These are phyloP conservation scores for Helobdella robusta DNA, from an alignment of 2,888 invertebrate species.

Conservation along the genomic window DNA sequence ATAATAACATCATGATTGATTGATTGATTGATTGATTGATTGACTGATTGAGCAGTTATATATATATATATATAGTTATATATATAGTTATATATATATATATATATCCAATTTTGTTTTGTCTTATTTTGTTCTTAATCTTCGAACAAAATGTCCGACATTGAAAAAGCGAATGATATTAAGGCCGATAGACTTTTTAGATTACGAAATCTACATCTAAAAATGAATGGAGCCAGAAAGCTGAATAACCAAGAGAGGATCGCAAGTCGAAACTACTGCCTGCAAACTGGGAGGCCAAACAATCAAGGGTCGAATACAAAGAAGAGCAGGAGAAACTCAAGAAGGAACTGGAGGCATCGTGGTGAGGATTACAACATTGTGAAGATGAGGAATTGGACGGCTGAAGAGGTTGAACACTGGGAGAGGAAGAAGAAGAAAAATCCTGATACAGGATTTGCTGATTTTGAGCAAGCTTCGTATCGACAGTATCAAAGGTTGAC, in stretches of 20 bases:
- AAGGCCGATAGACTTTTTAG: no score
- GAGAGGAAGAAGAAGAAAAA: conserved; percentile 71
- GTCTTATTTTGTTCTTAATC: no score
- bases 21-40: no score
- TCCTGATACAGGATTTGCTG: conserved; percentile 85
- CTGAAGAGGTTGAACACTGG: conserved; percentile 76
- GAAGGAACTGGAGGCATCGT: conserved; percentile 53
- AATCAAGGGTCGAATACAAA: conserved; percentile 85
- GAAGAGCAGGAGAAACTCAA: conserved; percentile 76
- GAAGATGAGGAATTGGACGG: conserved; percentile 76
- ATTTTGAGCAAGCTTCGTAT: conserved; percentile 53
- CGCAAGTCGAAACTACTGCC: conserved; percentile 85
- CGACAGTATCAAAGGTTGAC: conserved; percentile 76
- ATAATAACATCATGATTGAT: no score
- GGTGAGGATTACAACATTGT: conserved; percentile 84
- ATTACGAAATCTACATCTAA: no score
- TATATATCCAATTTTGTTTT: no score
- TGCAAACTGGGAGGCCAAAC: conserved; percentile 80
- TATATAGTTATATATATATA: no score
- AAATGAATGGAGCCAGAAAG: conserved; percentile 79
- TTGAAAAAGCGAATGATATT: no score
- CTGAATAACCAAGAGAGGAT: conserved; percentile 93
- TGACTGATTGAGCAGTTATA: no score
- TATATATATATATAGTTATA: no score
- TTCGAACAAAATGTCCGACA: no score